Base-by-base conservation (phyloP, 2,888 invertebrate genomes). In the Acanthopleura granulata region DNA sequence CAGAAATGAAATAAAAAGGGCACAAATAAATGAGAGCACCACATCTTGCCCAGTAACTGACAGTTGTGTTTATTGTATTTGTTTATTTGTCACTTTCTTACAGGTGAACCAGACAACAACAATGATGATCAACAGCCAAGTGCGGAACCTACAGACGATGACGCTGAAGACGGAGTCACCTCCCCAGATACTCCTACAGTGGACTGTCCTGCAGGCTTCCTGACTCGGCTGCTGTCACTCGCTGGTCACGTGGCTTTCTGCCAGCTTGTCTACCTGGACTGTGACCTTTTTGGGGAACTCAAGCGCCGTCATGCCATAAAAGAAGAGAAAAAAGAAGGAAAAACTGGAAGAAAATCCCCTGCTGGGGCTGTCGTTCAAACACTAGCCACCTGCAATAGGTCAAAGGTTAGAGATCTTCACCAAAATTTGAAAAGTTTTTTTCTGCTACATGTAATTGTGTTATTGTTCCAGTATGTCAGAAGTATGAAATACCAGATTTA, bases 261-360 rank as follows among this genome's bases (percentile, higher is more conserved):
- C 81, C 94, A 96, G 87, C 93, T 96, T 88, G 93, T 95, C 73
- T 94, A 95, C 88, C 92, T 97, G 75, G 97, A 98, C 85, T 94
- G 94, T 49, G 93, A 93, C 80, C 93, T 97, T 6, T 95, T 96
- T 83, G 95, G 94, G 78, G 97, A 97, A 90, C 91, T 97, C 84
- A 95, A 95, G 87, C 92, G 94, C 76, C 91, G 94, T 12, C 92
- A 93, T 77, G 91, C 91, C 50, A 83, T 92, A 11, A 91, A 77
- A 87, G 91, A 89, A 72, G 89, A 86, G 81, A 81, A 90, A 77
- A 81, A 80, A 18, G 76, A 80, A 74, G 80, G 76, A 73, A 79
- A 79, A 61, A 76, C 74, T n/a, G 66, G 49, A 40, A 1, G 18
- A 22, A 57, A 72, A 57, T 51, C 72, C 18, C 18, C 30, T 16